Base-by-base conservation (phyloP, 2,888 invertebrate genomes). In the Hemithea aestivaria region DNA sequence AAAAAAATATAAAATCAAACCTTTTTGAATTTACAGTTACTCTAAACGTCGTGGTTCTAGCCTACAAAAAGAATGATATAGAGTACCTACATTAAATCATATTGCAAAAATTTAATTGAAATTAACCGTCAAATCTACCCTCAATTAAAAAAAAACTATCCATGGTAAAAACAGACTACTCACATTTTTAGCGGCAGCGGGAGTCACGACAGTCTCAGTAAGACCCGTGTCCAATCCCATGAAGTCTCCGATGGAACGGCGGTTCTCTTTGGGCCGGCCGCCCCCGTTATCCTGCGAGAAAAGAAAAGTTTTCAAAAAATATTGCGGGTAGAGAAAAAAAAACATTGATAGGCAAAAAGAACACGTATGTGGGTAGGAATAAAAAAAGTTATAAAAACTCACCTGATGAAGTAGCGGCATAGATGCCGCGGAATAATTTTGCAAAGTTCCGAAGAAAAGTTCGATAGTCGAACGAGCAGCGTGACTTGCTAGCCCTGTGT, bases 321-420 rank as follows among this genome's bases (percentile, higher is more conserved):
- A n/a, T n/a, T n/a, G 16, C 2, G 16, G 3, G 16, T 16, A 16
- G 16, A 16, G 16, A 4, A 30, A 9, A 22, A 27, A 7, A 26
- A 6, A 36, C 20, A 33, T 3, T 21, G 20, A 20, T 8, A 8
- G 10, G 6, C 7, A 20, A 8, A 21, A 30, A 28, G 2, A 27
- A 11, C 9, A 12, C 2, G 9, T 8, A 27, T 24, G 0, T 6
- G 10, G 9, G 25, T 20, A 6, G 27, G 7, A 8, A 30, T 11
- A 2, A 9, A 9, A 0, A 31, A 11, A 10, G 1, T 7, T 39
- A 43, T 31, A 34, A 27, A 37, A 35, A 66, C 73, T 74, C 9
- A 78, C 84, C 67, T 73, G 77, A 56, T 76, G 82, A 53, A 85
- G 50, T 26, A 83, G 73, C 76, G 84, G 80, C 84, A 85, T 85